Evolutionary conservation across 2,797 vertebrate species (phyloP).

Genomic region (Setipinna tenuifilis): DNA sequence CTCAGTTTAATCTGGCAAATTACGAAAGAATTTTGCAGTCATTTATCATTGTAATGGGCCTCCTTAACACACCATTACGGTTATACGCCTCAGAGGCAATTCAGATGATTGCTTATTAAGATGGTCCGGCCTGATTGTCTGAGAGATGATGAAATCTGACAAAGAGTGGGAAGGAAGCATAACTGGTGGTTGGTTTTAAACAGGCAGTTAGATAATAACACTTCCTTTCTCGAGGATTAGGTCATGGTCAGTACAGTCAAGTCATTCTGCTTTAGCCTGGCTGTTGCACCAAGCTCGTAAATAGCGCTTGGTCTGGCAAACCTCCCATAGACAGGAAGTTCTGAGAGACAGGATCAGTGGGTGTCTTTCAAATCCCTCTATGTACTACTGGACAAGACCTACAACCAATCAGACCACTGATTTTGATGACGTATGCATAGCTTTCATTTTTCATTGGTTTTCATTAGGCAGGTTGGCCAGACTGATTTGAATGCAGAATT

Average conservation of each 20-base stretch:
- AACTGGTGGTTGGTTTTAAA: not conserved
- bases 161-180: not conserved
- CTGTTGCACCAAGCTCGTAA: not conserved
- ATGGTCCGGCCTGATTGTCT: not conserved
- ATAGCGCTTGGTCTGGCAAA: too few relatives aligned
- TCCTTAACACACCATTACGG: not conserved
- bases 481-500: too few relatives aligned
- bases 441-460: too few relatives aligned
- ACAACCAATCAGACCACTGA: too few relatives aligned
- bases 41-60: not conserved
- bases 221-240: not conserved
- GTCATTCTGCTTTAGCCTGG: not conserved
- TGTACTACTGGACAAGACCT: too few relatives aligned
- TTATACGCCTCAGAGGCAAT: not conserved
- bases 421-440: too few relatives aligned
- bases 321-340: too few relatives aligned
- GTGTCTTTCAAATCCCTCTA: too few relatives aligned
- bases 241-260: not conserved
- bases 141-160: not conserved
- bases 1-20: not conserved
- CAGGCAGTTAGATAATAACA: not conserved
- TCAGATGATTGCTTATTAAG: not conserved
- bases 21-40: not conserved
- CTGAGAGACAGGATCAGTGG: too few relatives aligned
- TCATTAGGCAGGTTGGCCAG: too few relatives aligned